phyloP scores from a whole-genome alignment of 2,888 invertebrate genomes.

The Dendrolimus pini region DNA sequence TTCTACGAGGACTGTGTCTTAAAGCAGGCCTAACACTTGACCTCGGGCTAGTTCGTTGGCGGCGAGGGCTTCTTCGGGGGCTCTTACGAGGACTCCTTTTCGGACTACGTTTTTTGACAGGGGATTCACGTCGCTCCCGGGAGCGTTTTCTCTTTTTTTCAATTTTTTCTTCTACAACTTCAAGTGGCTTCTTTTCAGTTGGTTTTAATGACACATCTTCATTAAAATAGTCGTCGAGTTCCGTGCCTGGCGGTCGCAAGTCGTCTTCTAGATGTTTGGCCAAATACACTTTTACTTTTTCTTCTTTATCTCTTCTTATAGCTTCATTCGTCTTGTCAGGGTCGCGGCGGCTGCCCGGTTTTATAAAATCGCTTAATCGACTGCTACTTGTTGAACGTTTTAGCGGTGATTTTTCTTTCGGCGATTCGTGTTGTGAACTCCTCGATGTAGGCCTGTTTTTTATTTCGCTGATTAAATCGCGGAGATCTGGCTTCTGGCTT shows the following conservation, averaged over 20 bases:
- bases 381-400: conserved; percentile 23
- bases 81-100: conserved; percentile 19
- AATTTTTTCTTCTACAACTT: conserved; percentile 7
- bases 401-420: conserved; percentile 32
- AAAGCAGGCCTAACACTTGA: conserved; percentile 8
- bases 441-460: background rate
- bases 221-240: conserved; percentile 56
- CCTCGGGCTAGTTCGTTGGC: conserved; percentile 7
- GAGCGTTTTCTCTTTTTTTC: background rate
- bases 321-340: conserved; percentile 62
- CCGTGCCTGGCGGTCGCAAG: conserved; percentile 62
- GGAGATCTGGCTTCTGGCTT: background rate
- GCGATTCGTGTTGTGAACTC: background rate
- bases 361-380: conserved; percentile 46
- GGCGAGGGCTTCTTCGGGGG: conserved; percentile 16
- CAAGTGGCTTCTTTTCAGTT: conserved; percentile 19
- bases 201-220: conserved; percentile 18
- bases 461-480: background rate
- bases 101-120: conserved; percentile 10
- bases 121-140: background rate
- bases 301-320: conserved; percentile 60
- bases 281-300: conserved; percentile 59
- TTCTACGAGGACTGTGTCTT: conserved; percentile 10
- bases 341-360: conserved; percentile 63
- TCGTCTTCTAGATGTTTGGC: conserved; percentile 56